Conservation (phyloP, 2,888 invertebrate genomes). For the Rambutsinella grinnellia region DNA sequence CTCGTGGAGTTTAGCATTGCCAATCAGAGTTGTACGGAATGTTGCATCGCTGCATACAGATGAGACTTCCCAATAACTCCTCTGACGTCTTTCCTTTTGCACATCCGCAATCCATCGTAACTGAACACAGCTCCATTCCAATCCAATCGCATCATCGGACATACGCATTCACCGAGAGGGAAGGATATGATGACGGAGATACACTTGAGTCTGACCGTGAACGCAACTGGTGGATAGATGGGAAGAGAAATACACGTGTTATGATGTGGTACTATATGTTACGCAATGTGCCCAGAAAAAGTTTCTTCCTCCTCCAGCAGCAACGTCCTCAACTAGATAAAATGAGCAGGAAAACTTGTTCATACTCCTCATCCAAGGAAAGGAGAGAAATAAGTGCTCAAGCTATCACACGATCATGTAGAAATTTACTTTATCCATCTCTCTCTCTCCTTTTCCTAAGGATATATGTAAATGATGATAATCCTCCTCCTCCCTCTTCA, state of each 20-base stretch:
- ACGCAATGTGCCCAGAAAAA: too few species aligned
- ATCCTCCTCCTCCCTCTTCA: background rate
- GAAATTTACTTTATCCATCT: background rate
- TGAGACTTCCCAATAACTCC: background rate
- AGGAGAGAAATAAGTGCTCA: background rate
- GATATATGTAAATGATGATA: slow-evolving; percentile 1
- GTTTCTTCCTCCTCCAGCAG: slow-evolving; percentile 11
- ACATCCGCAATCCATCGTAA: too few species aligned
- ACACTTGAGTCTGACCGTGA: background rate
- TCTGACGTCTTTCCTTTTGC: background rate
- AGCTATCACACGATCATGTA: background rate
- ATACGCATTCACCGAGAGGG: background rate
- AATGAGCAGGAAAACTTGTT: slow-evolving; percentile 18
- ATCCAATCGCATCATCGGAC: background rate
- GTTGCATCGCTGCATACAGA: background rate
- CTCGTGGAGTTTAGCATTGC: background rate
- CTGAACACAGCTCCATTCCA: background rate
- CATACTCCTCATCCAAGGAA: too few species aligned
- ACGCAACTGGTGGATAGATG: background rate
- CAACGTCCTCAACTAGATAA: background rate
- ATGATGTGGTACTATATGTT: too few species aligned
- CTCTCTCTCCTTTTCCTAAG: background rate
- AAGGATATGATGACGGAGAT: background rate
- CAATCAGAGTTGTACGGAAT: too few species aligned
- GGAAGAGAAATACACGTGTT: slow-evolving; percentile 28